These are phyloP conservation scores for Muraenolepis orangiensis DNA, from an alignment of 2,797 vertebrate species.

Conservation along the genomic window DNA sequence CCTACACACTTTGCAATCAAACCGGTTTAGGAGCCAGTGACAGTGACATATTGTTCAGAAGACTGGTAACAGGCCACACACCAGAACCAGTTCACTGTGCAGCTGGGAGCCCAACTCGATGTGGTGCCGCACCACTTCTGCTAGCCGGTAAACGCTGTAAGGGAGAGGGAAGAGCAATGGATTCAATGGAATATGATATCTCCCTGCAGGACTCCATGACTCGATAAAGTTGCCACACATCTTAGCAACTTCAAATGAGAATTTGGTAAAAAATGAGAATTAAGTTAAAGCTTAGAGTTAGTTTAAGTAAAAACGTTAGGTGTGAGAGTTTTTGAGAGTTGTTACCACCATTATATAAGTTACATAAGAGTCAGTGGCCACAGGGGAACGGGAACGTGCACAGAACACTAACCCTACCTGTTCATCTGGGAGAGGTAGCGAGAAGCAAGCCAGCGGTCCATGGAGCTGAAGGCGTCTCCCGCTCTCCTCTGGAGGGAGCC, in stretches of 20 bases:
- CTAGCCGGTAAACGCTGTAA: slow-evolving; percentile 81
- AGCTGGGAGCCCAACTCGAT: slow-evolving; percentile 80
- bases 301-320: no score
- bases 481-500: slow-evolving; percentile 70
- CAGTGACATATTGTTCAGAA: no score
- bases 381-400: not conserved
- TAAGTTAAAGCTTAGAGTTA: no score
- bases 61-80: slow-evolving; percentile 34
- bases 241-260: no score
- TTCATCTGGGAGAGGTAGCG: slow-evolving; percentile 80
- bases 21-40: no score
- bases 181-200: not conserved
- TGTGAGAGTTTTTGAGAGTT: no score
- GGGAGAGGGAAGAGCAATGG: slow-evolving; percentile 16
- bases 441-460: slow-evolving; percentile 79
- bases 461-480: slow-evolving; percentile 67
- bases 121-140: slow-evolving; percentile 75
- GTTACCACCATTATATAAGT: no score
- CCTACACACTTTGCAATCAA: no score
- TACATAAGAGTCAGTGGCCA: no score
- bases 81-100: slow-evolving; percentile 78
- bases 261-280: no score
- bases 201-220: not conserved
- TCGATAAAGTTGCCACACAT: no score
- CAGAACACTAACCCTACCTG: slow-evolving; percentile 71